Evolutionary conservation across 2,888 invertebrate species (phyloP).

Genomic region (Drosophila gaucha): DNA sequence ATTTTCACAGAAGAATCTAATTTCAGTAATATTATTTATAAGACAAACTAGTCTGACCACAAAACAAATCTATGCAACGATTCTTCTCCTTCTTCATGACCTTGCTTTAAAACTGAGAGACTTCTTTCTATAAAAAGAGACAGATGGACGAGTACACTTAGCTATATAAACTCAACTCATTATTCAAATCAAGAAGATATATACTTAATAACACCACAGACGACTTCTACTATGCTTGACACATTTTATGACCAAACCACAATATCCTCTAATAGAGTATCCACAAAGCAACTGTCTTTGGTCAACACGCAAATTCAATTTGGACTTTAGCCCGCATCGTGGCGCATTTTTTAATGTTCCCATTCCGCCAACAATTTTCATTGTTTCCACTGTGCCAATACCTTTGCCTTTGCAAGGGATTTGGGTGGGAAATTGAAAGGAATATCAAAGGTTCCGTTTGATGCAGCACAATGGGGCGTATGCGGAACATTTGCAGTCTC

Average conservation of each 20-base stretch:
- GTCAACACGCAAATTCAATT: slow-evolving; percentile 58
- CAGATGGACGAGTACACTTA: not conserved
- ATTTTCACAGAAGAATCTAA: too few species aligned
- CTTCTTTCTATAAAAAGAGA: not conserved
- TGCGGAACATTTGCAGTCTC: slow-evolving; percentile 44
- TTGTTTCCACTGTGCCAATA: slow-evolving; percentile 24
- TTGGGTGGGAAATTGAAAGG: slow-evolving; percentile 3
- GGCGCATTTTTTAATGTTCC: slow-evolving; percentile 42
- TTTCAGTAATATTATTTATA: too few species aligned
- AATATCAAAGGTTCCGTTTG: slow-evolving; percentile 22
- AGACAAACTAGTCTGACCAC: too few species aligned
- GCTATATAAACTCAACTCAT: not conserved
- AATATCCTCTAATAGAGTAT: not conserved
- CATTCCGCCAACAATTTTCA: slow-evolving; percentile 15
- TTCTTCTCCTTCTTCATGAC: too few species aligned
- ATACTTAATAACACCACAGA: not conserved
- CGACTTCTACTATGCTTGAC: not conserved
- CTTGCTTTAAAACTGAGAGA: too few species aligned
- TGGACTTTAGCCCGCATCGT: slow-evolving; percentile 28
- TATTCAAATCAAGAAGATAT: not conserved
- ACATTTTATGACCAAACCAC: too few species aligned
- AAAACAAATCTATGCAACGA: too few species aligned
- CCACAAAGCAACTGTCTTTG: slow-evolving; percentile 39
- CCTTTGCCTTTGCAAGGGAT: not conserved
- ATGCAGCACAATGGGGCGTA: slow-evolving; percentile 36